Evolutionary conservation across 2,797 vertebrate species (phyloP).

Genomic region (Helicolenus hilgendorfi): DNA sequence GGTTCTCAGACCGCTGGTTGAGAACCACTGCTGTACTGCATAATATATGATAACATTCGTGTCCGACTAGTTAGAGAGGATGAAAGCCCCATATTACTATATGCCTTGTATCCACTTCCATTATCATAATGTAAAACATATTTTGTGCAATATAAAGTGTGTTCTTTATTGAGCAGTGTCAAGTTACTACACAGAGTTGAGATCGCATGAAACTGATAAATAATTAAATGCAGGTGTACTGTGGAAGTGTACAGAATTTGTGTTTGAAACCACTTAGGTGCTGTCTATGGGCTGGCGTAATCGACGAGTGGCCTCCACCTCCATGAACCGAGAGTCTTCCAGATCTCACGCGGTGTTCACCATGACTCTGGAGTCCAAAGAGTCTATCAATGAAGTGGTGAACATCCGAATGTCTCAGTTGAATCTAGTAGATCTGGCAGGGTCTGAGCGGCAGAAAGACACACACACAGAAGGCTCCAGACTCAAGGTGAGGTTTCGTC

Average conservation of each 20-base stretch:
- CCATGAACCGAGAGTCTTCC: conserved; percentile 98
- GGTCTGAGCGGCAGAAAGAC: conserved; percentile 97
- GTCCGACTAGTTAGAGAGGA: background rate
- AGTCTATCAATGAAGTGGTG: conserved; percentile 92
- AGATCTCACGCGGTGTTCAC: conserved; percentile 98
- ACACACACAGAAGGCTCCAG: conserved; percentile 95
- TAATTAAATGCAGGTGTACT: background rate
- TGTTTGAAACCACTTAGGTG: conserved; percentile 84
- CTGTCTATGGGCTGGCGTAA: conserved; percentile 97
- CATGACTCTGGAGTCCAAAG: conserved; percentile 96
- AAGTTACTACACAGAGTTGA: background rate
- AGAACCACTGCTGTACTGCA: background rate
- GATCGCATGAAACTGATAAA: background rate
- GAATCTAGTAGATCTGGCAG: conserved; percentile 97
- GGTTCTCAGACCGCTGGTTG: no score
- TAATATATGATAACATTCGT: background rate
- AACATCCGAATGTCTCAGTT: conserved; percentile 96
- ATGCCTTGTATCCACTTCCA: background rate
- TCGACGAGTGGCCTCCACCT: conserved; percentile 96
- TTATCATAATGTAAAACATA: background rate
- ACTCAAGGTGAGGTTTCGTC: conserved; percentile 90
- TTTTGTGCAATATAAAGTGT: background rate
- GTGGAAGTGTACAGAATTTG: background rate
- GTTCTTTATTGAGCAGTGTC: background rate
- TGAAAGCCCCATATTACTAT: background rate